Evolutionary conservation across 2,888 invertebrate genomes (phyloP).

Genomic region (Drosophila prolongata): DNA sequence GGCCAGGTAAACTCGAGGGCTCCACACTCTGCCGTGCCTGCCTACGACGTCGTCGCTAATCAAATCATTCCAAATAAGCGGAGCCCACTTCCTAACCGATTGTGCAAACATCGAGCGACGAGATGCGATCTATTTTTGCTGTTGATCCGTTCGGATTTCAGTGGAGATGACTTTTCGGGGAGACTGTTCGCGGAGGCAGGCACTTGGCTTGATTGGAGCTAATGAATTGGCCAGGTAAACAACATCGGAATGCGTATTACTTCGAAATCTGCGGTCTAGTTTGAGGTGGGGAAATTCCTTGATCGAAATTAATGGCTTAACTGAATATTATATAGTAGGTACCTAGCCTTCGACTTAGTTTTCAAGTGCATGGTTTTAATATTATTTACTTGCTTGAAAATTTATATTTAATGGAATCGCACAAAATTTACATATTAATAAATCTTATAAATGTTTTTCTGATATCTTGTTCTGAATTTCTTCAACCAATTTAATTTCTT

Average conservation of each 20-base stretch:
- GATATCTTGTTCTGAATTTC: too few species aligned
- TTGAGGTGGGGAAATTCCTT: slow-evolving; percentile 1
- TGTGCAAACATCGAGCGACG: slow-evolving; percentile 42
- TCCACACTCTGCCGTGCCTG: slow-evolving; percentile 43
- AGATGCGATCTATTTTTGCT: slow-evolving; percentile 18
- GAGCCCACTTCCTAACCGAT: slow-evolving; percentile 50
- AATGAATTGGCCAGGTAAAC: slow-evolving; percentile 40
- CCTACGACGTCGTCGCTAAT: slow-evolving; percentile 72
- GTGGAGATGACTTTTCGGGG: slow-evolving; percentile 1
- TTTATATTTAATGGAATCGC: too few species aligned
- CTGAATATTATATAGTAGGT: not conserved
- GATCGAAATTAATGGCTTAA: not conserved
- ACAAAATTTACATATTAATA: too few species aligned
- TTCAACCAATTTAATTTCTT: too few species aligned
- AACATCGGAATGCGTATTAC: slow-evolving; percentile 4
- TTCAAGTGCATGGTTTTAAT: not conserved
- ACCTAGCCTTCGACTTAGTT: not conserved
- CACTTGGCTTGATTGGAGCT: slow-evolving; percentile 20
- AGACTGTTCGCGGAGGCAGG: not conserved
- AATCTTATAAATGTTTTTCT: too few species aligned
- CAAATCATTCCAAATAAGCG: slow-evolving; percentile 55
- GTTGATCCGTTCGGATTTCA: not conserved
- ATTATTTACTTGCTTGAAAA: not conserved
- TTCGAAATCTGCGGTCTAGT: slow-evolving; percentile 9
- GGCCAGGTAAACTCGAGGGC: slow-evolving; percentile 47